A percentile compares a stretch with the other conserved stretches of the same genome.
Evolutionary conservation across 2,113 vertebrate species (phyloP).

Genomic region (Dasyurus viverrinus): DNA sequence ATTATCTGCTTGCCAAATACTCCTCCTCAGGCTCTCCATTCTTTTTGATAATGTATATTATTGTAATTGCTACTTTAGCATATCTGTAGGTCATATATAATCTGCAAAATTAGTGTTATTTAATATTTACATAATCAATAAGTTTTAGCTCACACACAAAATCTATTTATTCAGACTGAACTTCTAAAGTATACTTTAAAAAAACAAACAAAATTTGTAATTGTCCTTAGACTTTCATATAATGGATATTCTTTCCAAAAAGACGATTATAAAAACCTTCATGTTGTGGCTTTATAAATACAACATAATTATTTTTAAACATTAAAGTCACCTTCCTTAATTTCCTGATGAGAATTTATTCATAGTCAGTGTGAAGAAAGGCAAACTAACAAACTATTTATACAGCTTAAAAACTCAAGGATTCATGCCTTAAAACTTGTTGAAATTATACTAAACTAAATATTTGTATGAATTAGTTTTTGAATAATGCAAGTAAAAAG

Average conservation of each 20-base stretch:
- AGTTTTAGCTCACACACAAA: conserved; percentile 51
- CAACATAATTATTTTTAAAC: conserved; percentile 6
- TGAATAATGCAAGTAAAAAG: neutral
- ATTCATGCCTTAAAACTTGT: neutral
- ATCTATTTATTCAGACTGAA: conserved; percentile 38
- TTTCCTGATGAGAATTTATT: neutral
- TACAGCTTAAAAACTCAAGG: neutral
- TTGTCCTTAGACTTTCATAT: neutral
- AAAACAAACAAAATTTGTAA: neutral
- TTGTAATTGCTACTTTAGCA: conserved; percentile 58
- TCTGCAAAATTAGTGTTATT: conserved; percentile 66
- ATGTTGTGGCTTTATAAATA: conserved; percentile 51
- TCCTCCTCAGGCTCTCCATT: neutral
- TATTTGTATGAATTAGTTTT: neutral
- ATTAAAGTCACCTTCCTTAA: conserved; percentile 34
- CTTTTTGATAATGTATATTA: conserved; percentile 41
- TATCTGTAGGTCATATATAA: conserved; percentile 54
- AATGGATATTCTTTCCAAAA: neutral
- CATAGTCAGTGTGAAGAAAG: neutral
- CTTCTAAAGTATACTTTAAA: neutral
- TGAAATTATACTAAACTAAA: neutral
- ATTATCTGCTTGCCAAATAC: conserved; percentile 34
- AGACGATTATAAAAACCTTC: conserved; percentile 1
- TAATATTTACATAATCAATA: conserved; percentile 69
- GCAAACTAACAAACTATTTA: neutral